Conservation (phyloP, 2,888 invertebrate species). For the Oscheius sp. region DNA sequence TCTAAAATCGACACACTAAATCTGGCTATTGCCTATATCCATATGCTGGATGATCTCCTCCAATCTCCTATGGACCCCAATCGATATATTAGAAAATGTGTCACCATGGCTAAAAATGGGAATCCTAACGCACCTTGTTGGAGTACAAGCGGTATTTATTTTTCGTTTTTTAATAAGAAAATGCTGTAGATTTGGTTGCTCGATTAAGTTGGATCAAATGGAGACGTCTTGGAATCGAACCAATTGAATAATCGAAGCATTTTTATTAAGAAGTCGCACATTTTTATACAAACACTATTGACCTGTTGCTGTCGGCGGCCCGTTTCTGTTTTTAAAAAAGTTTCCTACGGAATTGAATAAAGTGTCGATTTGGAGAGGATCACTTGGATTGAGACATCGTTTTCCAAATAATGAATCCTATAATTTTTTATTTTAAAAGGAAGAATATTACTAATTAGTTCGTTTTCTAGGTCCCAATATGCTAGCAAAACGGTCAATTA, state of each 20-base stretch:
- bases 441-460: constrained; percentile 30
- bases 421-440: neutral
- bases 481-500: constrained; percentile 61
- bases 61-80: constrained; percentile 53
- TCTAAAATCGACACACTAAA: constrained; percentile 98
- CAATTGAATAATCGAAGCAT: constrained; percentile 24
- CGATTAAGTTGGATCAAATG: constrained; percentile 98
- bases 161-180: neutral
- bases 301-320: constrained; percentile 10
- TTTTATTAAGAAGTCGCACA: constrained; percentile 3
- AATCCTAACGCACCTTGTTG: constrained; percentile 59
- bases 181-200: constrained; percentile 86
- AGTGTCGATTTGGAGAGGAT: constrained; percentile 11
- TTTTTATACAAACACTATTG: neutral
- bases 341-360: constrained; percentile 17
- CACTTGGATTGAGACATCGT: constrained; percentile 18
- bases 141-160: constrained; percentile 66
- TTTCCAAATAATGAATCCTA: constrained; percentile 16
- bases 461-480: constrained; percentile 52
- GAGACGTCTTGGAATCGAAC: constrained; percentile 89
- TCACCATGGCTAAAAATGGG: constrained; percentile 51
- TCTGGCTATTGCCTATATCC: constrained; percentile 95
- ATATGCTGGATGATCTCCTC: constrained; percentile 77
- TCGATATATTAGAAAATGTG: constrained; percentile 53
- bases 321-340: constrained; percentile 18